Conservation (phyloP, 2,888 invertebrate genomes). For the Masnerella sp. region DNA sequence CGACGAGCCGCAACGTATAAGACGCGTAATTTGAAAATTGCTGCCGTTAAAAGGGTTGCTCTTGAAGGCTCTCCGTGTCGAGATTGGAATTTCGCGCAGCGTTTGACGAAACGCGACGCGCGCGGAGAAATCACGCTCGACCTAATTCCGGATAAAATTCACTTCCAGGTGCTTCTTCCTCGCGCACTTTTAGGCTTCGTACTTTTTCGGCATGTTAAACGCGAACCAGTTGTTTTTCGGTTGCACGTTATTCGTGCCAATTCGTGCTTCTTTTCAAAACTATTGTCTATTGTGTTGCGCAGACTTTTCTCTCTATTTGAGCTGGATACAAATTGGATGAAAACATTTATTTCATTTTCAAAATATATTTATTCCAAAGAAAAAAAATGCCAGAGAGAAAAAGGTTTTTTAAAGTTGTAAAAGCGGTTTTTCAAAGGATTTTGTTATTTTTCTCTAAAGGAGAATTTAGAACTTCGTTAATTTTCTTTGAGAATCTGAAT, state of each 20-base stretch:
- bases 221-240: neutral
- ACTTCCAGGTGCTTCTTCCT: constrained; percentile 40
- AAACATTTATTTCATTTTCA: too few relatives aligned
- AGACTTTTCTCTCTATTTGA: too few relatives aligned
- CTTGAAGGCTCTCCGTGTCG: constrained; percentile 32
- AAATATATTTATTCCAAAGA: too few relatives aligned
- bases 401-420: too few relatives aligned
- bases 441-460: too few relatives aligned
- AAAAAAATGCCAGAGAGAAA: too few relatives aligned
- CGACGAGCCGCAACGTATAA: constrained; percentile 22
- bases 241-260: neutral
- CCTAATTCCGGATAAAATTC: constrained; percentile 47
- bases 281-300: neutral
- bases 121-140: constrained; percentile 46
- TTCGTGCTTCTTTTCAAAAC: neutral
- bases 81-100: constrained; percentile 45
- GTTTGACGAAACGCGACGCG: constrained; percentile 47
- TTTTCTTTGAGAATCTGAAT: too few relatives aligned
- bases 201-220: neutral
- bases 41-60: constrained; percentile 43
- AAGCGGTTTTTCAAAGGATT: too few relatives aligned
- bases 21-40: constrained; percentile 49
- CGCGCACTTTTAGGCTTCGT: constrained; percentile 27
- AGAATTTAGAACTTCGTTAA: too few relatives aligned
- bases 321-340: too few relatives aligned